These are phyloP conservation scores for Sthenelais limicola DNA, from an alignment of 2,888 invertebrate species.

Conservation along the genomic window DNA sequence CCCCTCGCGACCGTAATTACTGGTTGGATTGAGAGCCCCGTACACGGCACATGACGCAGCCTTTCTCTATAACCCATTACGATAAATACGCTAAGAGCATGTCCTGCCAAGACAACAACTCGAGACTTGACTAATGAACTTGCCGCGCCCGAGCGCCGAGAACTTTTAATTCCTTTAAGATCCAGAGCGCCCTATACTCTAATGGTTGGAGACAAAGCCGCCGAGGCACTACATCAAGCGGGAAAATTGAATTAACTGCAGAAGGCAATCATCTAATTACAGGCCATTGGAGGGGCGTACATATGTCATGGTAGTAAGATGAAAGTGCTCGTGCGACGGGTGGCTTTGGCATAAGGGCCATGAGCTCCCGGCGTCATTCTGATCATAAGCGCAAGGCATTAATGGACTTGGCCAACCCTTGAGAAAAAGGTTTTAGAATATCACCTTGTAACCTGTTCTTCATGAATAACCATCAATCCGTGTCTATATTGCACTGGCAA, in stretches of 20 bases:
- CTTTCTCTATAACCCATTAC: slow-evolving; percentile 22
- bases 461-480: too few species aligned
- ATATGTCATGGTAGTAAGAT: slow-evolving; percentile 30
- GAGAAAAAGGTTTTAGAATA: too few species aligned
- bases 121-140: slow-evolving; percentile 38
- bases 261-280: slow-evolving; percentile 39
- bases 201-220: slow-evolving; percentile 29
- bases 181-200: slow-evolving; percentile 26
- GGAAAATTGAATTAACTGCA: slow-evolving; percentile 37
- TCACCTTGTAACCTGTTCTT: too few species aligned
- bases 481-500: too few species aligned
- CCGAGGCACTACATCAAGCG: slow-evolving; percentile 27
- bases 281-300: slow-evolving; percentile 28
- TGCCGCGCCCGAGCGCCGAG: neutral
- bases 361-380: too few species aligned
- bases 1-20: slow-evolving; percentile 33
- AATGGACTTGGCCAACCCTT: too few species aligned
- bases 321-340: slow-evolving; percentile 32
- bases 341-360: slow-evolving; percentile 32
- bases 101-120: slow-evolving; percentile 33
- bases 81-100: slow-evolving; percentile 33
- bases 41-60: slow-evolving; percentile 22
- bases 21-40: slow-evolving; percentile 23
- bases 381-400: too few species aligned
- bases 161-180: slow-evolving; percentile 40